These are phyloP conservation scores for Phaetusa simplex DNA, from an alignment of 2,113 vertebrate species.

Conservation along the genomic window DNA sequence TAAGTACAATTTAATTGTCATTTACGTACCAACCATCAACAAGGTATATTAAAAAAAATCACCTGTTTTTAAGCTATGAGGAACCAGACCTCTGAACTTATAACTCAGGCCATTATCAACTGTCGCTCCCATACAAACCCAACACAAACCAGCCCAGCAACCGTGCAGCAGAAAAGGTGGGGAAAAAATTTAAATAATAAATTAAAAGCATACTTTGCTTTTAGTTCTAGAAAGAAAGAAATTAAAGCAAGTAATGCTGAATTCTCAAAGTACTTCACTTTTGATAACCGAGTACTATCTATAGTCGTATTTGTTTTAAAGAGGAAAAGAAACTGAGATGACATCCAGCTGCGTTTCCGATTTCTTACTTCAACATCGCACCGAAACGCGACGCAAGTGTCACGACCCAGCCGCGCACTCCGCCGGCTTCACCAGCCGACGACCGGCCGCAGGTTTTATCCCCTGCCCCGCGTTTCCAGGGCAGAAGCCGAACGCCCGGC, in stretches of 20 bases:
- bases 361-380: neutral
- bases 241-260: rapidly evolving
- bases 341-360: neutral
- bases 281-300: rapidly evolving
- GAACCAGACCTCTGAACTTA: neutral
- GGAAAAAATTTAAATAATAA: rapidly evolving
- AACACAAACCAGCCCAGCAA: neutral
- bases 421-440: neutral
- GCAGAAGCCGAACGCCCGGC: neutral
- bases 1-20: neutral
- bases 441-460: neutral
- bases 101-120: neutral
- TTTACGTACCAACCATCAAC: rapidly evolving
- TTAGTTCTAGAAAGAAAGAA: neutral
- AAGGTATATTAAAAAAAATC: rapidly evolving
- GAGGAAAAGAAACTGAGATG: rapidly evolving
- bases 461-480: too few relatives aligned
- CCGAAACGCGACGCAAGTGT: neutral
- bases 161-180: neutral
- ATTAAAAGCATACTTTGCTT: rapidly evolving
- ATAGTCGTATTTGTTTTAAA: rapidly evolving
- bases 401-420: neutral
- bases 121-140: neutral
- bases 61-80: neutral
- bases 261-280: neutral